Percentiles rank a stretch among this genome's conserved stretches.
Conservation (phyloP, 2,113 vertebrate species). For the Pollimyrus isidori region DNA sequence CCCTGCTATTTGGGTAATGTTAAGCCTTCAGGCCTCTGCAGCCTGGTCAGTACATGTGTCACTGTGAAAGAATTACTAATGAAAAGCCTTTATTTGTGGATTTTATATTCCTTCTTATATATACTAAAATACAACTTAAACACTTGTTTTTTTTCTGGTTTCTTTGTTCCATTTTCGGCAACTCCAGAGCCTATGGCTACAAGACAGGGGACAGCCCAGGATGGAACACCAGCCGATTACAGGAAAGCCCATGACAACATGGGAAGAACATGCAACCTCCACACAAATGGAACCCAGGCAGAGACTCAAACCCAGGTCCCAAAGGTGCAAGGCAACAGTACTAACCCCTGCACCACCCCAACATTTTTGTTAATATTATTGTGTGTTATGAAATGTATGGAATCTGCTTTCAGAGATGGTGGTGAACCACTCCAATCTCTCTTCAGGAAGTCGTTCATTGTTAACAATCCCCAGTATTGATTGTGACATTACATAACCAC, state of each 20-base stretch:
- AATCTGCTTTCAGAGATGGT: conserved; percentile 38
- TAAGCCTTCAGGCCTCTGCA: background rate
- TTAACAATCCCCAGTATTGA: background rate
- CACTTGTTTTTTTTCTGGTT: background rate
- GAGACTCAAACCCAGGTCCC: too few relatives aligned
- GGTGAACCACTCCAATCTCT: conserved; percentile 40
- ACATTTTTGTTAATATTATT: background rate
- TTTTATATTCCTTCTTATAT: background rate
- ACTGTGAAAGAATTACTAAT: background rate
- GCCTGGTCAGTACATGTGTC: background rate
- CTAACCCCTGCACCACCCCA: background rate
- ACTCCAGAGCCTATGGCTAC: too few relatives aligned
- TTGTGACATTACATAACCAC: background rate
- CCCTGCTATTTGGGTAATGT: background rate
- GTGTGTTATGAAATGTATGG: conserved; percentile 21
- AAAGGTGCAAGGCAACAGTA: too few relatives aligned
- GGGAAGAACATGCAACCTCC: too few relatives aligned
- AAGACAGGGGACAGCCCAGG: too few relatives aligned
- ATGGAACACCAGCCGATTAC: too few relatives aligned
- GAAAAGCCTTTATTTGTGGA: background rate
- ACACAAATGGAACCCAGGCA: too few relatives aligned
- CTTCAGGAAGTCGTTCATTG: conserved; percentile 35
- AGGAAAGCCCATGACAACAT: too few relatives aligned
- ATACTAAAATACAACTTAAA: background rate
- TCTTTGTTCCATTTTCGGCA: too few relatives aligned